A percentile compares a stretch with the other conserved stretches of the same genome.
phyloP scores from a whole-genome alignment of 2,113 vertebrate genomes.

The Odocoileus virginianus region DNA sequence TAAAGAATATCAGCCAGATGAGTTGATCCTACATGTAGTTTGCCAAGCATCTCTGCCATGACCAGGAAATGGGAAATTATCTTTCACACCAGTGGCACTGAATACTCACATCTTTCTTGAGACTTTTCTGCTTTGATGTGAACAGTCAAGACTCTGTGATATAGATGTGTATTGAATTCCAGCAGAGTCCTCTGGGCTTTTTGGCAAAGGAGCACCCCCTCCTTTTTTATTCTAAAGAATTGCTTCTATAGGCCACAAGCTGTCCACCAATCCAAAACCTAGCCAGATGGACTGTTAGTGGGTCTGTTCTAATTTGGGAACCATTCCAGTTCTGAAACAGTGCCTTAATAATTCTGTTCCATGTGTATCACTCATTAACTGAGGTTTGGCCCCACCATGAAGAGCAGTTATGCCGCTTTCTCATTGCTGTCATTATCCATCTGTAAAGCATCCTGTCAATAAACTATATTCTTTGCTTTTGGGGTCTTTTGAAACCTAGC shows the following conservation, averaged over 20 bases:
- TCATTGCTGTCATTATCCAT: background rate
- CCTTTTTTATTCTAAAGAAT: conserved; percentile 35
- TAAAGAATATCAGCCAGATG: background rate
- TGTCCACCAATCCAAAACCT: conserved; percentile 11
- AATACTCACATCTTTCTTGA: background rate
- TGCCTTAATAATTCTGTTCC: conserved; percentile 38
- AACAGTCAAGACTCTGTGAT: background rate
- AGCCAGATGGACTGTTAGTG: conserved; percentile 32
- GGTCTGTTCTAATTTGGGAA: conserved; percentile 27
- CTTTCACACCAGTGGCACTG: background rate
- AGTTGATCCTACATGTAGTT: background rate
- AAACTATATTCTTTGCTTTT: background rate
- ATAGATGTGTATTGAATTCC: background rate
- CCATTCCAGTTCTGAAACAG: conserved; percentile 27
- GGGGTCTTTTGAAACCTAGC: background rate
- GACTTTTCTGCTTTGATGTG: background rate
- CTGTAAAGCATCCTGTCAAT: conserved; percentile 10
- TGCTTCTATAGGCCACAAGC: background rate
- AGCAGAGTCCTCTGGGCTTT: background rate
- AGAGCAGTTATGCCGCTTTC: background rate
- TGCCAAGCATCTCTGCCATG: background rate
- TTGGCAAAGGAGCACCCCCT: background rate
- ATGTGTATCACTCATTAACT: background rate
- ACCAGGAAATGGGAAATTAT: background rate
- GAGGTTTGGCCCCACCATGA: conserved; percentile 24